phyloP scores from a whole-genome alignment of 2,113 vertebrate species.

The Pedionomus torquatus region DNA sequence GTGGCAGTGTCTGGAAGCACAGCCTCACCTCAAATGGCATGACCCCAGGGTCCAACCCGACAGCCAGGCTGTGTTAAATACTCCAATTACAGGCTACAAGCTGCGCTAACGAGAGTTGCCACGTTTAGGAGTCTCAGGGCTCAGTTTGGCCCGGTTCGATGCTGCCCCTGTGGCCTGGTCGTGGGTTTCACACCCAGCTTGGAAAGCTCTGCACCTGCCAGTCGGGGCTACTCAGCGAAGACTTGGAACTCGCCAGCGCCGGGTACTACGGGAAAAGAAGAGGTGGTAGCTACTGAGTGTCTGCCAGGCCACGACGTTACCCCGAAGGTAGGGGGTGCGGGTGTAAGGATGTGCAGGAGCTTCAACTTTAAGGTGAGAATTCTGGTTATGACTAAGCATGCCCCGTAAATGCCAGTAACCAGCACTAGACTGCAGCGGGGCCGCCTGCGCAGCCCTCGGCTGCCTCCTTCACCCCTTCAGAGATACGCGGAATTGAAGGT shows the following conservation, averaged over 20 bases:
- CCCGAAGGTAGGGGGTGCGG: neutral
- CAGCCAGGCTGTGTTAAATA: neutral
- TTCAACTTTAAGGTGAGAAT: neutral
- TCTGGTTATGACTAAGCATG: neutral
- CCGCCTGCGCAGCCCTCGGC: neutral
- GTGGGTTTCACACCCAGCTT: neutral
- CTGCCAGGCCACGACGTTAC: neutral
- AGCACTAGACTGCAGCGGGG: neutral
- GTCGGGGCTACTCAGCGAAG: neutral
- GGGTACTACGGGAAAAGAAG: too few relatives aligned
- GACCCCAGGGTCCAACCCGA: neutral
- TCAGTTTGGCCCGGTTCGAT: too few relatives aligned
- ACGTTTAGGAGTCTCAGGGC: neutral
- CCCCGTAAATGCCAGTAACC: neutral
- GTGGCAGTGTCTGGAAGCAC: neutral
- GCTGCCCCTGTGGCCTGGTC: rapidly evolving
- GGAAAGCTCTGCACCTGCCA: neutral
- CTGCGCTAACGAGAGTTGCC: rapidly evolving
- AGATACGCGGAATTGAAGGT: neutral
- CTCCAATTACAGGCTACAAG: neutral
- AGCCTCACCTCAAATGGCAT: too few relatives aligned
- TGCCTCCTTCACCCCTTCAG: neutral
- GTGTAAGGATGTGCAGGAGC: neutral
- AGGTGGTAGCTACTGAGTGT: neutral
- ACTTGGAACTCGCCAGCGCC: too few relatives aligned